Base-by-base conservation (phyloP, 2,113 vertebrate genomes). In the Pituophis catenifer region DNA sequence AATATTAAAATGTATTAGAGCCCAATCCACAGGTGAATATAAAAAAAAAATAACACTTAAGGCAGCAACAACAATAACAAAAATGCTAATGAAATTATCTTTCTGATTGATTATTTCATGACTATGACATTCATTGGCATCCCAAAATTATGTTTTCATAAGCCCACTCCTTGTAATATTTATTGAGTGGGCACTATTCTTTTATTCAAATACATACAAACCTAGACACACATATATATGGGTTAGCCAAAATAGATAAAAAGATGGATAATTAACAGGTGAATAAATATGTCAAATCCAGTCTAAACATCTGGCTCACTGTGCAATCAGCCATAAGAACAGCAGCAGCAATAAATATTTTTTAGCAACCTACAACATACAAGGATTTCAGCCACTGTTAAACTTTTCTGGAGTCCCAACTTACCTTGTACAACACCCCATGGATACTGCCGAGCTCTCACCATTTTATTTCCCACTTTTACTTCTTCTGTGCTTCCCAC, bases 401-500 rank as follows among this genome's bases (percentile, higher is more conserved):
- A 85, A 89, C 10, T 1, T 17, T 17, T 33, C 0, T 2, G 15
- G 17, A 24, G 0, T 1, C 53, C 86, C 44, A 0, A 0, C 98
- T 98, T 97, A 99, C 99, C 99, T 98, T 99, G 99, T 93, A 99
- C 99, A 44, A 99, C 98, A 33, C 99, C 99, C 99, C 99, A 99
- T 0, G 99, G 99, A 96, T 99, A 99, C 97, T 99, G 99, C 94
- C 99, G 98, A 85, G 99, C 99, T 96, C 99, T 97, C 94, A 99
- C 99, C 86, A 98, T 98, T 96, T 99, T 99, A 97, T 99, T 99
- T 21, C 99, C 99, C 85, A 99, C 99, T 93, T 99, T 99, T 93
- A 99, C 98, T 96, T 99, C 99, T 95, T 99, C 99, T 0, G 98
- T 98, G 97, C 99, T 99, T 94, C 99, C 99, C 0, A 99, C 99